phyloP scores from a whole-genome alignment of 1,140 invertebrate species.

The Penaeus vannamei region DNA sequence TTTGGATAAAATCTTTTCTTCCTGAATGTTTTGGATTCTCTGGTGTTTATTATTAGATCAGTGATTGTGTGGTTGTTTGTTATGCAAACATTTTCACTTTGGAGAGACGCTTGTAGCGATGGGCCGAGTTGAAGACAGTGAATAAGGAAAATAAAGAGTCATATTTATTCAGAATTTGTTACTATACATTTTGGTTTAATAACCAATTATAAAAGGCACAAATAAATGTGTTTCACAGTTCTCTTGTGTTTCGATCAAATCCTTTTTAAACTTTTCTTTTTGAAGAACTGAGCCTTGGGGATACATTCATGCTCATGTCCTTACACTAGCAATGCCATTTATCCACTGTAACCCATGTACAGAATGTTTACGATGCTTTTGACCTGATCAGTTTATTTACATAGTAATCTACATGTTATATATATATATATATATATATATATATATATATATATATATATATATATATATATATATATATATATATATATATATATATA shows the following conservation, averaged over 20 bases:
- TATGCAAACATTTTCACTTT: constrained; percentile 23
- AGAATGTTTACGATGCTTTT: too few species aligned
- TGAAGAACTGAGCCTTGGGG: neutral
- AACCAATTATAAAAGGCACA: constrained; percentile 50
- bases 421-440: too few species aligned
- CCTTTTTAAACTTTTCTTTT: neutral
- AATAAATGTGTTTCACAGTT: constrained; percentile 51
- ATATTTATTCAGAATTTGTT: constrained; percentile 51
- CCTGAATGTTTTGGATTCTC: constrained; percentile 11
- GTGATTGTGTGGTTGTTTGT: neutral
- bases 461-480: too few species aligned
- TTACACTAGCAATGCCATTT: too few species aligned
- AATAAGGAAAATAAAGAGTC: constrained; percentile 36
- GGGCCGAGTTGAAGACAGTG: too few species aligned
- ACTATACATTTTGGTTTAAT: constrained; percentile 41
- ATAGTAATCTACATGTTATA: too few species aligned
- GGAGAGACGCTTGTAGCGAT: neutral
- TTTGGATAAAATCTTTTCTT: constrained; percentile 2
- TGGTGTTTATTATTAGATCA: neutral
- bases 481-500: too few species aligned
- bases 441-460: too few species aligned
- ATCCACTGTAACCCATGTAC: too few species aligned
- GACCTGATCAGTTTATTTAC: too few species aligned
- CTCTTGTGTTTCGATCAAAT: neutral
- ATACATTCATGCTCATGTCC: neutral